Evolutionary conservation across 2,797 vertebrate genomes (phyloP).

Genomic region (Microchirus variegatus): DNA sequence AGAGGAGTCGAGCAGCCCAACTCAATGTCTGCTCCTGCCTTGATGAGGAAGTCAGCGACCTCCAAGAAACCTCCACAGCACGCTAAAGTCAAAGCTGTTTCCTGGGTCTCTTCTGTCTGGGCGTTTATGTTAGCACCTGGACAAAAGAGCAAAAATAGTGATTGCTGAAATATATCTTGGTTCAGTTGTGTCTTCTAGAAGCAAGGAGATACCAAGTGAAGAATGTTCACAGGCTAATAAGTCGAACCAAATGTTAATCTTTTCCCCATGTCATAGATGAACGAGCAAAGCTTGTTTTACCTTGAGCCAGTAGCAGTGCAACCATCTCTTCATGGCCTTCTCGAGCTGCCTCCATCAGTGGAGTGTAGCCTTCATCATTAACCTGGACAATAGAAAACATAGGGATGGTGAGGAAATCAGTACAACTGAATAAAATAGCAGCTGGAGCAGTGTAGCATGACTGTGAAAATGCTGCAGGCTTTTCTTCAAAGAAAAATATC

Average conservation of each 20-base stretch:
- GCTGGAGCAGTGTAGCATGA: too few relatives aligned
- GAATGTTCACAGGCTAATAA: too few relatives aligned
- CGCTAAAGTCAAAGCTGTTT: conserved; percentile 95
- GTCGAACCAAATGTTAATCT: too few relatives aligned
- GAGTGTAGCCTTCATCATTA: conserved; percentile 98
- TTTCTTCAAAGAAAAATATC: too few relatives aligned
- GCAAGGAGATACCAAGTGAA: background rate
- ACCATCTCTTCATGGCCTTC: conserved; percentile 99
- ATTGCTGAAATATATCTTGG: background rate
- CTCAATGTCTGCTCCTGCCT: conserved; percentile 97
- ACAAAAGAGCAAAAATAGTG: conserved; percentile 2
- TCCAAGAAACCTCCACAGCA: conserved; percentile 99
- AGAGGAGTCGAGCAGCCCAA: conserved; percentile 97
- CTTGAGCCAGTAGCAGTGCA: conserved; percentile 95
- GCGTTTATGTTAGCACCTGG: conserved; percentile 98
- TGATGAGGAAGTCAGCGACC: conserved; percentile 98
- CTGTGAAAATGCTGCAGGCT: too few relatives aligned
- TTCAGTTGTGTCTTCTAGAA: background rate
- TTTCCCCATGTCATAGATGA: too few relatives aligned
- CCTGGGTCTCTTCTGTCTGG: conserved; percentile 98
- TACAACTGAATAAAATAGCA: too few relatives aligned
- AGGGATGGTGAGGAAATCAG: background rate
- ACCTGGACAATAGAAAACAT: conserved; percentile 73
- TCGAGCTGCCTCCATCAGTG: conserved; percentile 97
- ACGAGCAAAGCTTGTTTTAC: conserved; percentile 64